Conservation (phyloP, 2,888 invertebrate genomes). For the Phaonia tiefii region DNA sequence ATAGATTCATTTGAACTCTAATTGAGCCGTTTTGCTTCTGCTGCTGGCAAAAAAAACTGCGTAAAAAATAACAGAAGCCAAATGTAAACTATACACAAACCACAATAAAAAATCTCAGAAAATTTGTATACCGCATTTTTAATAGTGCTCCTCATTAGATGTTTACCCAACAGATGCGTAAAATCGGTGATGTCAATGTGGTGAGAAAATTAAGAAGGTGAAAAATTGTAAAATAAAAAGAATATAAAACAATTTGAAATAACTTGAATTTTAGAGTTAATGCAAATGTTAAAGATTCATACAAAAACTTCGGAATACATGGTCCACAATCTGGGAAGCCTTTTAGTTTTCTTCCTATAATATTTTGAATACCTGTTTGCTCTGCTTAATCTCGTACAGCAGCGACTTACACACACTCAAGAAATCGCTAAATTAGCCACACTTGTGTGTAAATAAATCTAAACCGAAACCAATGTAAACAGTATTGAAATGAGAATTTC, state of each 20-base stretch:
- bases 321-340: too few species aligned
- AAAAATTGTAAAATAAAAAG: too few species aligned
- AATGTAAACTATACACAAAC: background rate
- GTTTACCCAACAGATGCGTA: background rate
- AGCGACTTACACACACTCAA: too few species aligned
- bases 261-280: too few species aligned
- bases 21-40: background rate
- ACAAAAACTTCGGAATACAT: too few species aligned
- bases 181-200: conserved; percentile 12
- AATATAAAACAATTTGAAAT: too few species aligned
- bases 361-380: too few species aligned
- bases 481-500: conserved; percentile 3
- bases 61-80: conserved; percentile 16
- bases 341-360: too few species aligned
- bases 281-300: too few species aligned
- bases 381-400: too few species aligned
- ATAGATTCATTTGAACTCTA: conserved; percentile 18
- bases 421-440: conserved; percentile 8
- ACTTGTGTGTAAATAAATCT: background rate
- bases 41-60: background rate
- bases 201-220: too few species aligned
- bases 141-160: background rate
- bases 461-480: background rate
- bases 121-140: background rate
- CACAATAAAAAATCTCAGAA: too few species aligned